phyloP scores from a whole-genome alignment of 2,113 vertebrate genomes.

The Calonectris borealis region DNA sequence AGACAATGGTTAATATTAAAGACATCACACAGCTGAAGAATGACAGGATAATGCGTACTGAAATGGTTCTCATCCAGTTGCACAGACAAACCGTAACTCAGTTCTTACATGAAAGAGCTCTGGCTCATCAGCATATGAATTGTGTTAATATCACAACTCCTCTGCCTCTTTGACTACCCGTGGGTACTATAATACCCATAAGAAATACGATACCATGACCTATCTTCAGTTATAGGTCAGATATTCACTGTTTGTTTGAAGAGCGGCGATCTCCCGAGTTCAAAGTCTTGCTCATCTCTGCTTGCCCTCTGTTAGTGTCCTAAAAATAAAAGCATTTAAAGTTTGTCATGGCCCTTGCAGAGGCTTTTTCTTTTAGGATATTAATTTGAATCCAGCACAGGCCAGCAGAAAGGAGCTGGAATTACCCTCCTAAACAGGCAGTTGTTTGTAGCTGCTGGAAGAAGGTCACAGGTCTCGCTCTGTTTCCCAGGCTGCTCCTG shows the following conservation, averaged over 20 bases:
- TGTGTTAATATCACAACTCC: background rate
- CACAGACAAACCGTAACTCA: background rate
- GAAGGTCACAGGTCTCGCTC: background rate
- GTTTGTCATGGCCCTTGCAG: background rate
- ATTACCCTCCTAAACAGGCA: background rate
- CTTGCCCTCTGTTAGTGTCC: background rate
- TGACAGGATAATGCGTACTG: background rate
- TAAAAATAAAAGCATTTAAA: conserved; percentile 18
- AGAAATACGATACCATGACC: background rate
- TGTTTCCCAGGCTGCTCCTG: background rate
- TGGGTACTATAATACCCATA: background rate
- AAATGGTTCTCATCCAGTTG: background rate
- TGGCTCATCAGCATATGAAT: background rate
- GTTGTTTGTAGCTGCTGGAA: background rate
- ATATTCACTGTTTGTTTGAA: background rate
- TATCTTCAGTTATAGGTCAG: background rate
- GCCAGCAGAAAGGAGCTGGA: background rate
- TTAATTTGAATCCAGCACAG: background rate
- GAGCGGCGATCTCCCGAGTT: background rate
- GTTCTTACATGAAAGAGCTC: background rate
- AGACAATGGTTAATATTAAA: background rate
- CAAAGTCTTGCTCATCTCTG: background rate
- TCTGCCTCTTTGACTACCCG: background rate
- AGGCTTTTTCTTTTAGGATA: background rate
- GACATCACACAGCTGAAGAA: background rate